Conservation (phyloP, 2,797 vertebrate species). For the Danio albolineatus region DNA sequence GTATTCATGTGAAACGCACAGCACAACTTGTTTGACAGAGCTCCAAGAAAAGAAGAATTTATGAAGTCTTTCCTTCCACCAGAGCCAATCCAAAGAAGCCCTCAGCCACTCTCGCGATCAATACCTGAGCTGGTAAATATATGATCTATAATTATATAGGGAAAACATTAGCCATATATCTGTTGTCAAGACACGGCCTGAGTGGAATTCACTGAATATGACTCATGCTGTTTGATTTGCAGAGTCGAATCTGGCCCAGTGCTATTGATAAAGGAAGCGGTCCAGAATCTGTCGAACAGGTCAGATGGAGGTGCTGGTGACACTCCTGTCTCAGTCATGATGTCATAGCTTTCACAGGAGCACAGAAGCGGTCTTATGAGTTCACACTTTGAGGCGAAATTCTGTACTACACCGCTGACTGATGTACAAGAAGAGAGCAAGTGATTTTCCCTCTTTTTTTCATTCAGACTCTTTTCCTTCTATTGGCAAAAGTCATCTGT, state of each 20-base stretch:
- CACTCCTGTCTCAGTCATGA: slow-evolving; percentile 69
- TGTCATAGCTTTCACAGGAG: slow-evolving; percentile 68
- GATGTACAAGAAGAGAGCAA: slow-evolving; percentile 60
- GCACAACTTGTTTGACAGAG: slow-evolving; percentile 83
- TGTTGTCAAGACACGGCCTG: slow-evolving; percentile 55
- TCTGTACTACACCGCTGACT: slow-evolving; percentile 78
- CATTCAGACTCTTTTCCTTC: background rate
- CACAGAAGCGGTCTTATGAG: slow-evolving; percentile 74
- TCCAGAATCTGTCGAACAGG: slow-evolving; percentile 7
- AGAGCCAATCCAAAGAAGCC: slow-evolving; percentile 71
- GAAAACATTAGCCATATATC: slow-evolving; percentile 64
- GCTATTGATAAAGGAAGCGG: slow-evolving; percentile 15
- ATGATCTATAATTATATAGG: slow-evolving; percentile 63
- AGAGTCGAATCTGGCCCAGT: slow-evolving; percentile 15
- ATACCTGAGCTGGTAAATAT: slow-evolving; percentile 63
- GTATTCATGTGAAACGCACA: slow-evolving; percentile 81
- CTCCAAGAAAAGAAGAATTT: slow-evolving; percentile 83
- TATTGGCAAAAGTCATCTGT: slow-evolving; percentile 62
- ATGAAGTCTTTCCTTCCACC: slow-evolving; percentile 77
- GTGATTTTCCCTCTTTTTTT: background rate
- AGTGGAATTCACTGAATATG: slow-evolving; percentile 43
- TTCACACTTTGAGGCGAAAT: slow-evolving; percentile 82
- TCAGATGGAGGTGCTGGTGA: background rate
- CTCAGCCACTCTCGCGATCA: slow-evolving; percentile 60
- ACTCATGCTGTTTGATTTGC: slow-evolving; percentile 46